Percentiles rank a stretch among this genome's conserved stretches.
Conservation (phyloP, 1,140 invertebrate species). For the Pseudomyrmex dendroicus region DNA sequence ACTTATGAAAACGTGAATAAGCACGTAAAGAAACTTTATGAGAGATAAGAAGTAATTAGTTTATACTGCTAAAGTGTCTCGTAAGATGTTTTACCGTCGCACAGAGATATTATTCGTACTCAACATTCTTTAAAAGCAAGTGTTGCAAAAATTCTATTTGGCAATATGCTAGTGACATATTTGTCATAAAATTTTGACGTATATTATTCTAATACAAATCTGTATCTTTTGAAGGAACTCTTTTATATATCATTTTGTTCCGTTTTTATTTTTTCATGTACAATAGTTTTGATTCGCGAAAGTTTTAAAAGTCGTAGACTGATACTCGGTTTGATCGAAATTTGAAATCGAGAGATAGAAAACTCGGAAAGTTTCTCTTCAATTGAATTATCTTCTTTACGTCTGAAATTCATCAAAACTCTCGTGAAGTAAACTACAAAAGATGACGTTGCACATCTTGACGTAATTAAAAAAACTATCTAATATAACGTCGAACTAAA, state of each 20-base stretch:
- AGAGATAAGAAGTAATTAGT: neutral
- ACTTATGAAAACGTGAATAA: too few species aligned
- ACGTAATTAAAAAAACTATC: slow-evolving; percentile 50
- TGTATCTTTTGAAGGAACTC: neutral
- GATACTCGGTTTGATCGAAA: slow-evolving; percentile 5
- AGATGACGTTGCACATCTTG: slow-evolving; percentile 53
- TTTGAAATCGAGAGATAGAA: slow-evolving; percentile 56
- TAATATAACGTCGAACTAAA: slow-evolving; percentile 5
- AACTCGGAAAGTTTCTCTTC: slow-evolving; percentile 55
- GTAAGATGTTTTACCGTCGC: slow-evolving; percentile 4
- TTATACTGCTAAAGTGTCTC: neutral
- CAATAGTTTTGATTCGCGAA: slow-evolving; percentile 7
- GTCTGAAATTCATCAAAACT: slow-evolving; percentile 32
- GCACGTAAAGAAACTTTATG: too few species aligned
- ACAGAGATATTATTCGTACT: neutral
- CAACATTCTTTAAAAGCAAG: neutral
- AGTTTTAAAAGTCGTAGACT: slow-evolving; percentile 3
- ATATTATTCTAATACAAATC: neutral
- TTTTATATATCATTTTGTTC: neutral
- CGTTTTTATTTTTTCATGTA: neutral
- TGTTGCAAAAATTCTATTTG: slow-evolving; percentile 6
- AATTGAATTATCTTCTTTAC: slow-evolving; percentile 47
- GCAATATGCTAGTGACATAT: neutral
- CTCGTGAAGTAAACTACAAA: slow-evolving; percentile 52
- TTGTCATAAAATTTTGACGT: neutral